Base-by-base conservation (phyloP, 2,113 vertebrate genomes). In the Melanostigma gelatinosum region DNA sequence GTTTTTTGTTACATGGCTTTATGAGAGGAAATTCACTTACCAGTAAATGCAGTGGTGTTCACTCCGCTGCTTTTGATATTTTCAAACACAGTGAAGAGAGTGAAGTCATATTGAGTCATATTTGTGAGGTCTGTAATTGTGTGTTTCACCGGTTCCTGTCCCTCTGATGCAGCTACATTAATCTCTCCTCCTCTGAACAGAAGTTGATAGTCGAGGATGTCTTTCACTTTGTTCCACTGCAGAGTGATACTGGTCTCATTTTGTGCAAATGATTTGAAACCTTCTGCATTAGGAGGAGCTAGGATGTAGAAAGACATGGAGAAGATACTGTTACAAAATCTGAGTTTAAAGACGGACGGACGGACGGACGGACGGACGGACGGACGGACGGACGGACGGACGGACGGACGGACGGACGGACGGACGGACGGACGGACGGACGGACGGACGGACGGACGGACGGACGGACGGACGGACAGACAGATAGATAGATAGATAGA, bases 171-270 rank as follows among this genome's bases (percentile, higher is more conserved):
- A 10, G 44, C 1, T 3, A 75, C 1, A 0, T 27, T 29, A 4
- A 4, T 18, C 6, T 65, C 5, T 0, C 0, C 13, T 40, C 0
- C 54, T 16, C 15, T 15, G 1, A 46, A 64, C 4, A 1, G 0
- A 13, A 92, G 46, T 1, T 0, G 38, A 10, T 90, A 88, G 2
- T 4, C 5, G 54, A 15, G 0, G 8, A 20, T 10, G 3, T 1
- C 0, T 0, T 5, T 0, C 3, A 75, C 65, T 44, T n/a, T 46
- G 0, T 3, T 4, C 89, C 89, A 93, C n/a, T 64, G n/a, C 72
- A 91, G 63, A 70, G 81, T 87, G 72, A 90, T 67, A 20, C 54
- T 88, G 58, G 77, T 24, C 24, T 24, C 24, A 24, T 1, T 24
- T 24, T 24, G 24, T 9, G 0, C 0, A 3, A 24, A 3, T 6